Percentiles rank a stretch among this genome's conserved stretches.
phyloP scores from a whole-genome alignment of 1,140 invertebrate genomes.

The Apis florea region DNA sequence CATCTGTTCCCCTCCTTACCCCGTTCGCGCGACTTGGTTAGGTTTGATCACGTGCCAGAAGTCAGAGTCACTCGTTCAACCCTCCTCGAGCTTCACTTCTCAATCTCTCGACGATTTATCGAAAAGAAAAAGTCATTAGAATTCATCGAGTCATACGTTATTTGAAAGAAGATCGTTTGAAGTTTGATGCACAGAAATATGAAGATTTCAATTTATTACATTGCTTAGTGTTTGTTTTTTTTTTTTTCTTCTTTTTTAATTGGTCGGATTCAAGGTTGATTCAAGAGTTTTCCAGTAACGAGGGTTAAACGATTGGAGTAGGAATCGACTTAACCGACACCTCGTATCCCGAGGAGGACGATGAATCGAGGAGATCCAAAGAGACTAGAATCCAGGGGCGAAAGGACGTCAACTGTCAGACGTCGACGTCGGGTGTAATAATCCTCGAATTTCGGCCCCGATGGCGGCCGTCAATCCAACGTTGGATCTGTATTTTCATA shows the following conservation, averaged over 20 bases:
- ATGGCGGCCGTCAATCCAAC: constrained; percentile 56
- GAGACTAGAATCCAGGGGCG: constrained; percentile 23
- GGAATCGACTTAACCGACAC: constrained; percentile 43
- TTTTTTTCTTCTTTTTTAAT: too few relatives aligned
- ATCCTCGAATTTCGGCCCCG: constrained; percentile 60
- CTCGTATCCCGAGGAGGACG: too few relatives aligned
- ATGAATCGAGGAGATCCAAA: constrained; percentile 15
- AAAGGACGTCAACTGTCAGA: constrained; percentile 60
- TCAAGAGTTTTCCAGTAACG: not conserved
- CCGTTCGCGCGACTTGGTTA: constrained; percentile 31
- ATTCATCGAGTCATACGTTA: too few relatives aligned
- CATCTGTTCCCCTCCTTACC: constrained; percentile 58
- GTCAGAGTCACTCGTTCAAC: constrained; percentile 4
- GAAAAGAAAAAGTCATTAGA: too few relatives aligned
- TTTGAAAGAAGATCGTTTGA: too few relatives aligned
- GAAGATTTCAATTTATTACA: too few relatives aligned
- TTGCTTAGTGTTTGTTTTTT: too few relatives aligned
- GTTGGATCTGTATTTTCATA: constrained; percentile 64
- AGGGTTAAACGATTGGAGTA: constrained; percentile 36
- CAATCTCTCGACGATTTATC: too few relatives aligned
- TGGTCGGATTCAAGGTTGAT: too few relatives aligned
- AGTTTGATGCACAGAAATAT: too few relatives aligned
- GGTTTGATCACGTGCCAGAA: constrained; percentile 60
- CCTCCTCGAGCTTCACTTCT: not conserved
- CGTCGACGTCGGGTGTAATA: constrained; percentile 64